A percentile compares a stretch with the other conserved stretches of the same genome.
These are phyloP conservation scores for Sturmia bella DNA, from an alignment of 2,888 invertebrate genomes.

Conservation along the genomic window DNA sequence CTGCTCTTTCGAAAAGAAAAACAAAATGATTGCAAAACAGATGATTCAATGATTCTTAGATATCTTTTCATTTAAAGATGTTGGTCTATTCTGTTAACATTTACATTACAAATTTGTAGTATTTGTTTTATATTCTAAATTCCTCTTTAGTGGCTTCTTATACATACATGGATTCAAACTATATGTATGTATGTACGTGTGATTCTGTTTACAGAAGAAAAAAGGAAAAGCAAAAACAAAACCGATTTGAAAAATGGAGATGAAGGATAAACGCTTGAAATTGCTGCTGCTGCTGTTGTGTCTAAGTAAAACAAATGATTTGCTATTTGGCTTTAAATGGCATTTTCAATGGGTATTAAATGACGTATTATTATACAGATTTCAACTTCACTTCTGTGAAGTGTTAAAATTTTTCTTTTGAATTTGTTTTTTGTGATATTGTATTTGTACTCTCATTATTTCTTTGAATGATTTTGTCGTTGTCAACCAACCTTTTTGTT, in stretches of 20 bases:
- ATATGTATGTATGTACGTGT: neutral
- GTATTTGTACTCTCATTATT: conserved; percentile 8
- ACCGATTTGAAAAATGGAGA: conserved; percentile 32
- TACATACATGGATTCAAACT: too few relatives aligned
- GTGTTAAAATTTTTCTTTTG: conserved; percentile 54
- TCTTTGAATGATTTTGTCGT: conserved; percentile 3
- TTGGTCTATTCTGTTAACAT: conserved; percentile 57
- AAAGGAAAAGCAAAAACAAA: too few relatives aligned
- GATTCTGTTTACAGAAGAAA: neutral
- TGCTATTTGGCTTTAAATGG: conserved; percentile 71
- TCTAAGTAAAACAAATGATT: conserved; percentile 70
- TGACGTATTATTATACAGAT: conserved; percentile 69
- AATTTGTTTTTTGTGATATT: conserved; percentile 8
- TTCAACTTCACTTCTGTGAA: conserved; percentile 62
- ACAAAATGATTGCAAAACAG: conserved; percentile 18
- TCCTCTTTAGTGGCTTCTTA: conserved; percentile 5
- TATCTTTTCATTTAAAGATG: conserved; percentile 12
- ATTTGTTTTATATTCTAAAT: conserved; percentile 54
- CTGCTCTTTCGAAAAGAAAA: conserved; percentile 2
- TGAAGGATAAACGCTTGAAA: conserved; percentile 27
- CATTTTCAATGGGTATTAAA: conserved; percentile 71
- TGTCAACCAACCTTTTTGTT: conserved; percentile 25
- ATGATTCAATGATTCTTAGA: conserved; percentile 30
- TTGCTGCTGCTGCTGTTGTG: conserved; percentile 29
- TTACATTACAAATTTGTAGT: conserved; percentile 62